Evolutionary conservation across 2,888 invertebrate species (phyloP), one percentile per base, ranked within the genome.

Genomic region (Athripsodes cinereus): DNA sequence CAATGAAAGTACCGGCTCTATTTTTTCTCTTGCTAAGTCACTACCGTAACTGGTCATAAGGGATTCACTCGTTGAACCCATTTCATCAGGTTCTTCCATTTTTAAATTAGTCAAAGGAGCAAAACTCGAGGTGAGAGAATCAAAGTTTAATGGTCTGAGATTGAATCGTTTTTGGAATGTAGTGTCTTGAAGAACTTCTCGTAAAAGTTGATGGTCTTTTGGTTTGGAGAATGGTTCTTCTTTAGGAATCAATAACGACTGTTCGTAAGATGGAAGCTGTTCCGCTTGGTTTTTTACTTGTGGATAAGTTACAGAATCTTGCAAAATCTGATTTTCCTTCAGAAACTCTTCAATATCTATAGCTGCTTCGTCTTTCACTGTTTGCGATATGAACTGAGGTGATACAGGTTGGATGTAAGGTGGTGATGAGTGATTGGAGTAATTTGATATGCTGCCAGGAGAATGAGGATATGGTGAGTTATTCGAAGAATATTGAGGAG

Each of bases 131-230:
- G 75, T 73, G 64, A 88, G 75, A 66, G 83, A 82, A 68, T 83
- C 77, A 68, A 84, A 78, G 62, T 90, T 89, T 67, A 92, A 78
- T 1, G 92, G 90, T 73, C 85, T 86, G 64, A 92, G 78, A 69
- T 92, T 92, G 71, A 88, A 86, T 68, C 88, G 86, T 71, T 86
- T 86, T 71, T 92, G 92, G 72, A 92, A 92, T 64, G 88, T 86
- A 5, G 90, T 92, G 68, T 92, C 92, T 70, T 88, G 83, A 53
- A 92, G 74, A 54, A 89, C 92, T 68, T 92, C 90, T 59, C 92
- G 79, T 57, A 93, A 71, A 53, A 92, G 74, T 68, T 88, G 85
- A 73, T 92, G 88, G 70, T 90, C 85, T 67, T 84, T 80, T 8
- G 80, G 80, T 57, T 62, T 62, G 59, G 77, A 76, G 62, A 76